Evolutionary conservation across 2,888 invertebrate species (phyloP), one percentile per base, ranked within the genome.

Genomic region (Drosophila macrospina): DNA sequence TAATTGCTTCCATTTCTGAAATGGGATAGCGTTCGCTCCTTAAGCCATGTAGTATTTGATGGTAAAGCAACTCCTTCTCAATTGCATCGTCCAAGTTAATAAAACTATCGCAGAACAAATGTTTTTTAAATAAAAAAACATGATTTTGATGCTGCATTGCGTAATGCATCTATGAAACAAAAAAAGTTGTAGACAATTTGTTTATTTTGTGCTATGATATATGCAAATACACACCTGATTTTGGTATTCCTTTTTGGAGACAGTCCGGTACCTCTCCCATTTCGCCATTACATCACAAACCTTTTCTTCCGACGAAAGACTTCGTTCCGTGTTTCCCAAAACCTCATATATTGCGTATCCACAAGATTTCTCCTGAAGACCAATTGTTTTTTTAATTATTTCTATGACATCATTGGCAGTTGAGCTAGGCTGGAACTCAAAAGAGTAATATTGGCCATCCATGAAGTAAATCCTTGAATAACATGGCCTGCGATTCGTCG

Each of bases 341-440:
- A 97, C 97, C 92, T 98, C 98, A 92, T 98, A 98, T 67, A 98
- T 94, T 0, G 98, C 97, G 92, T 98, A 98, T 13, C 98, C 98
- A 57, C 82, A 78, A 1, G 92, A 89, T 64, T 88, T 88, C 13
- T 91, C 91, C 39, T 90, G 89, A 2, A 89, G 94, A 0, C 98
- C 98, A 83, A 98, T 97, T 93, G 98, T 98, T 78, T 95, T 95
- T 78, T 97, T 94, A 44, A 98, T 95, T 90, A 96, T 95, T 89
- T 96, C 95, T 91, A 98, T 95, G 2, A 98, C 96, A 90, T 98
- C 98, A 85, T 95, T 95, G 4, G 98, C 96, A 0, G 98, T 97
- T 47, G 98, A 97, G 30, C 97, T 97, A 0, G 98, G 97, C 89
- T 98, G 97, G 93, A 98, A 98, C 92, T 98, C 98, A 0, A 98